Evolutionary conservation across 2,888 invertebrate genomes (phyloP).

Genomic region (Metellina segmentata): DNA sequence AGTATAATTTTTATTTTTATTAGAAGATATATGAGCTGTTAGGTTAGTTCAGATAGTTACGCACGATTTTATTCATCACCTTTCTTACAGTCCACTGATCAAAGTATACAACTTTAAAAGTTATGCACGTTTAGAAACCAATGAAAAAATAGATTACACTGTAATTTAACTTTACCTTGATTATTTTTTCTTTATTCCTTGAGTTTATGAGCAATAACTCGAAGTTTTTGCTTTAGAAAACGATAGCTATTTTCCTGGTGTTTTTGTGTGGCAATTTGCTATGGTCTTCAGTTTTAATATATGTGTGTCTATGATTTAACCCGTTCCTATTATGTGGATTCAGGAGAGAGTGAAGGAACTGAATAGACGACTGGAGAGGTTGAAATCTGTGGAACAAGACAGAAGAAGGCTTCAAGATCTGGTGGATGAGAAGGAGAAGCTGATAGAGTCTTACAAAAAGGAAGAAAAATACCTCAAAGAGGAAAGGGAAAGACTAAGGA

Average conservation of each 20-base stretch:
- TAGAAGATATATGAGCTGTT: too few species aligned
- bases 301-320: neutral
- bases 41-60: too few species aligned
- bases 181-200: too few species aligned
- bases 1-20: too few species aligned
- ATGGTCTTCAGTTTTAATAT: neutral
- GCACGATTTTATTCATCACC: too few species aligned
- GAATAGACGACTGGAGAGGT: slow-evolving; percentile 80
- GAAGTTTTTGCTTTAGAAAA: too few species aligned
- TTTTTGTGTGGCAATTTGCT: neutral
- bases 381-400: slow-evolving; percentile 84
- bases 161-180: too few species aligned
- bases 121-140: too few species aligned
- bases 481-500: slow-evolving; percentile 84
- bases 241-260: neutral
- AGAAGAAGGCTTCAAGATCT: slow-evolving; percentile 86
- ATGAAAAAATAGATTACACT: too few species aligned
- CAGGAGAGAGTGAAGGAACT: slow-evolving; percentile 70
- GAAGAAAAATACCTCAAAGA: slow-evolving; percentile 87
- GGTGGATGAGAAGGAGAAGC: slow-evolving; percentile 88
- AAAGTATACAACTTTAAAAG: too few species aligned
- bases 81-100: too few species aligned
- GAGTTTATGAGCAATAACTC: too few species aligned
- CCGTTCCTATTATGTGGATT: neutral
- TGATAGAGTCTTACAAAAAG: slow-evolving; percentile 86